These are phyloP conservation scores for Chrysemys picta DNA, from an alignment of 2,113 vertebrate genomes.

Conservation along the genomic window DNA sequence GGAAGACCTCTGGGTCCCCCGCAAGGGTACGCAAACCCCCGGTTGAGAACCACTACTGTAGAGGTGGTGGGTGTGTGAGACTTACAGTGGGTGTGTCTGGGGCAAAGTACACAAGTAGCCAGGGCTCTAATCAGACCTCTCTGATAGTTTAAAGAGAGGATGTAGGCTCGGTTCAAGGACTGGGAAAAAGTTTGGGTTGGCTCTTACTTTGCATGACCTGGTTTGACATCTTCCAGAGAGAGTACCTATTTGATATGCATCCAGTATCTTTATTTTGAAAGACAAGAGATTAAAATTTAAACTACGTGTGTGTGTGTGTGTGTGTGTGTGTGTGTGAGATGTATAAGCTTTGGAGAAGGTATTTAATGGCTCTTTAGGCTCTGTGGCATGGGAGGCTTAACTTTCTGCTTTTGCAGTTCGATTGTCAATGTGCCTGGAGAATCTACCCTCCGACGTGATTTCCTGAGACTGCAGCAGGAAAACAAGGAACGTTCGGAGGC, in stretches of 20 bases:
- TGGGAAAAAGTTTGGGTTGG: background rate
- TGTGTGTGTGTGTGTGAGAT: constrained; percentile 30
- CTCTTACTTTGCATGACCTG: constrained; percentile 51
- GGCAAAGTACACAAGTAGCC: background rate
- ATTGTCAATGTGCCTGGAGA: constrained; percentile 98
- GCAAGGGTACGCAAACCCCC: too few relatives aligned
- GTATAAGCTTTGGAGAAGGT: constrained; percentile 39
- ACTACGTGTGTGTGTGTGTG: constrained; percentile 19
- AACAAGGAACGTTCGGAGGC: constrained; percentile 98
- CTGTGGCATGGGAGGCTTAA: background rate
- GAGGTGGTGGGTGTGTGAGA: background rate
- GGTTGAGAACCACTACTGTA: background rate
- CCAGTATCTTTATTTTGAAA: background rate
- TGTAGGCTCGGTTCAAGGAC: background rate
- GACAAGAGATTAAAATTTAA: background rate
- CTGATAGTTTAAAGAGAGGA: background rate
- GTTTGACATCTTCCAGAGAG: constrained; percentile 16
- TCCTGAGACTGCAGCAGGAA: constrained; percentile 97
- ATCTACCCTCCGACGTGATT: constrained; percentile 96
- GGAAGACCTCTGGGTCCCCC: too few relatives aligned
- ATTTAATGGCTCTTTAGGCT: constrained; percentile 38
- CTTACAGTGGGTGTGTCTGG: background rate
- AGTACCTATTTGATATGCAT: background rate
- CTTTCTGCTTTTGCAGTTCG: constrained; percentile 81
- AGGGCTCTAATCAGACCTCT: background rate